Evolutionary conservation across 2,888 invertebrate species (phyloP), one percentile per base, ranked within the genome.

Genomic region (Napeogenes sylphis): DNA sequence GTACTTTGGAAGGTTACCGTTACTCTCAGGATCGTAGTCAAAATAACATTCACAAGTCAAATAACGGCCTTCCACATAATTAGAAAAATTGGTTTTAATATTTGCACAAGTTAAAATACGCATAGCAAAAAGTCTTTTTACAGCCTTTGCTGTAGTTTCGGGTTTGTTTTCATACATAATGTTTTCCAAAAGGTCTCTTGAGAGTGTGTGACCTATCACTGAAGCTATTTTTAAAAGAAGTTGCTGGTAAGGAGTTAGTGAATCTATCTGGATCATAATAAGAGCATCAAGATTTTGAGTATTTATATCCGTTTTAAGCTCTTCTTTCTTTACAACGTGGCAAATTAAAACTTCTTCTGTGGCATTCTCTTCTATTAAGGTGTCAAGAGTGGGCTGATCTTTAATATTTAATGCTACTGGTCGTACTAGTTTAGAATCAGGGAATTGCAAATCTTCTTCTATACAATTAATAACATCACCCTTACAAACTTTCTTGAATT

Each of bases 221-320:
- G 93, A 90, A 6, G 92, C 92, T 62, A 92, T 92, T 79, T 93
- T 93, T 13, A 93, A 77, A 55, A 93, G 79, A 60, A 92, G 76
- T 71, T 93, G 93, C 74, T 93, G 92, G 73, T 92, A 92, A 0
- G 92, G 89, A 4, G 91, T 91, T 55, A 93, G 82, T n/a, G 91
- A 88, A 77, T 92, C 92, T 66, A 92, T 91, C 75, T 91, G 87
- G 67, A 92, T 90, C 85, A 91, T 87, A 66, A 91, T 84, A 64
- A 91, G 76, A 14, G 91, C 87, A 67, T 91, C 87, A 58, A 88
- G 66, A 71, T 89, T 91, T 75, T 89, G 84, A 14, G 78, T 79
- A 68, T 86, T 84, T 57, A 87, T 78, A 62, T 88, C 83, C 6
- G 80, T 79, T 54, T 83, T 81, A 54, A 90, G 73, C 73, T 85